Evolutionary conservation across 2,888 invertebrate genomes (phyloP), one percentile per base, ranked within the genome.

Genomic region (Julus scanicus): DNA sequence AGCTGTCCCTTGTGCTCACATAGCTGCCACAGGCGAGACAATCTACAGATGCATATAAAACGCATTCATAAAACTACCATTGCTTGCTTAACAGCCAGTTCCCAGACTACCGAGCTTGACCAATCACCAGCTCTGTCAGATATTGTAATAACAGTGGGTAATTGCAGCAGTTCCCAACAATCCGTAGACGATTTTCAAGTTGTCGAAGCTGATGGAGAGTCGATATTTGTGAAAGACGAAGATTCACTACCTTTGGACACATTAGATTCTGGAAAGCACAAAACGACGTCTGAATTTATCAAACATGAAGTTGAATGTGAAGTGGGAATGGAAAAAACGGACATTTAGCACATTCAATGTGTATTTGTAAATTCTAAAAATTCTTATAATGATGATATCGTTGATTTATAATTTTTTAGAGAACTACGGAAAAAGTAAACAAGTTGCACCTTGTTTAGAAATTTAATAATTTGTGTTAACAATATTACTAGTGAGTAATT

Each of bases 21-120:
- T 9, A 37, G 49, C 3, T 86, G 49, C 86, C 39, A 57, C 29
- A n/a, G 86, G 15, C 9, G 57, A n/a, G 48, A 86, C 37, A 49
- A 86, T 57, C 86, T 86, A 9, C 48, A 57, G 57, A 39, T 86
- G 39, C 86, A 86, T 17, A 90, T 13, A 90, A 90, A 88, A 86
- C 90, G 85, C 15, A 85, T 49, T 48, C 85, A 85, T 44, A 85
- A 85, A 85, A 49, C 49, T 20, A 49, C 44, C 1, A 29, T 85
- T 48, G 85, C 85, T 9, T 85, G 48, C 49, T 11, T 49, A 20
- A 85, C 44, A 9, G 20, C 85, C 44, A 44, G 44, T 8, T 44
- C 44, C 8, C 44, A 44, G 8, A 44, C 44, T 44, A 44, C 8
- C 0, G 44, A 44, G 44, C 44, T 44, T 44, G 44, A 8, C 5